Evolutionary conservation across 1,140 invertebrate species (phyloP), one percentile per base, ranked within the genome.

Genomic region (Trinorchestia longiramus): DNA sequence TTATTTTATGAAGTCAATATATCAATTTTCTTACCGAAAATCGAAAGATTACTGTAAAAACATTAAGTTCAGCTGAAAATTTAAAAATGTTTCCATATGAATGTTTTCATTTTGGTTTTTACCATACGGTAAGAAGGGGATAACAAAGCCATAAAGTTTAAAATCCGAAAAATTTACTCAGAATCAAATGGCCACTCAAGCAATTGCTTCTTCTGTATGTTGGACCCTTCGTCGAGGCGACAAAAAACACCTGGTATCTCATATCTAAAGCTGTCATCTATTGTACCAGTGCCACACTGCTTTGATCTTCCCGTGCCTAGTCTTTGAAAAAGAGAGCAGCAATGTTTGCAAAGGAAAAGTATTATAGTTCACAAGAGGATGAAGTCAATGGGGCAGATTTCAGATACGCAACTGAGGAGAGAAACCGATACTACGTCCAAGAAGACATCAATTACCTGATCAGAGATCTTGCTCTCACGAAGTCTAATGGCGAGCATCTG

Each of bases 151-250:
- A 96, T 97, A 96, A 96, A 96, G 62, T 97, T 97, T 96, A 96
- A 87, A 87, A 95, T 96, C 43, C 97, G 96, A 95, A 96, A 95
- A 96, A 96, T 97, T 96, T 97, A 96, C 97, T 95, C 96, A 91
- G 95, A 97, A 95, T 96, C 96, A 42, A 96, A 95, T 95, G 96
- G 97, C 95, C 96, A 97, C 96, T 77, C 88, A 95, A 96, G 41
- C 95, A 96, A 97, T 95, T 97, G 96, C 95, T 97, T 97, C 95
- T 97, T 97, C 95, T 97, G 96, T 95, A 96, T 96, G 57, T 95
- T 96, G 57, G 96, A 97, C 96, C 96, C 92, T 96, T 96, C 96
- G 96, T 91, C 96, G 95, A 91, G 96, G 96, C 96, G 96, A 95
- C 95, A 97, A 97, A 96, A 96, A 95, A 44, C 43, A 57, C 95